Conservation (phyloP, 1,140 invertebrate genomes). For the Drosophila orosa region DNA sequence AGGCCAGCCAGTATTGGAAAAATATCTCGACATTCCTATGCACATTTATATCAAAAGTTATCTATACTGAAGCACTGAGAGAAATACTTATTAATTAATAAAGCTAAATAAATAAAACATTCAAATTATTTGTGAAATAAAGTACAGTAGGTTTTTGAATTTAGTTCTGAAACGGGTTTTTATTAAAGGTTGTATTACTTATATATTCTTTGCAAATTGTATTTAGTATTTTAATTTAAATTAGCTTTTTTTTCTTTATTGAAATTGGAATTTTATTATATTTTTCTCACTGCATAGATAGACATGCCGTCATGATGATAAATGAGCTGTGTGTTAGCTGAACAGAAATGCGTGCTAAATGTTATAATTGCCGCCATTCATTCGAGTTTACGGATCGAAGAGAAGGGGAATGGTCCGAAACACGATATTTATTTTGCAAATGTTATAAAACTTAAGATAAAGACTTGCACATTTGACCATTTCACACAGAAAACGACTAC, state of each 20-base stretch:
- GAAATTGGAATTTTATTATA: too few species aligned
- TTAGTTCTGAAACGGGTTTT: not conserved
- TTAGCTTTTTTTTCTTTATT: not conserved
- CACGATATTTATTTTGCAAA: constrained; percentile 11
- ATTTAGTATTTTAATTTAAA: not conserved
- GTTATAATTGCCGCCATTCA: constrained; percentile 75
- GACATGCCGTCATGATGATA: constrained; percentile 58
- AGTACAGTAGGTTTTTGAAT: not conserved
- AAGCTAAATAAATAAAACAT: not conserved
- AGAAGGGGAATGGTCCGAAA: constrained; percentile 33
- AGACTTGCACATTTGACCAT: not conserved
- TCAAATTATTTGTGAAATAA: not conserved
- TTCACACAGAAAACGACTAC: not conserved
- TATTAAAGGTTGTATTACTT: not conserved
- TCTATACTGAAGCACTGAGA: not conserved
- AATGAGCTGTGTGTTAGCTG: constrained; percentile 39
- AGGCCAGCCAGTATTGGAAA: constrained; percentile 43
- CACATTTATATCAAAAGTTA: constrained; percentile 19
- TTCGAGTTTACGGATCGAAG: constrained; percentile 31
- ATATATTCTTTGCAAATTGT: not conserved
- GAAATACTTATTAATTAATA: not conserved
- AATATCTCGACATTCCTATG: constrained; percentile 25
- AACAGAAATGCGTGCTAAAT: constrained; percentile 75
- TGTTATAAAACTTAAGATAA: not conserved
- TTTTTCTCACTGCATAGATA: constrained; percentile 9